Base-by-base conservation (phyloP, 2,888 invertebrate genomes). In the Drosophila peninsularis region DNA sequence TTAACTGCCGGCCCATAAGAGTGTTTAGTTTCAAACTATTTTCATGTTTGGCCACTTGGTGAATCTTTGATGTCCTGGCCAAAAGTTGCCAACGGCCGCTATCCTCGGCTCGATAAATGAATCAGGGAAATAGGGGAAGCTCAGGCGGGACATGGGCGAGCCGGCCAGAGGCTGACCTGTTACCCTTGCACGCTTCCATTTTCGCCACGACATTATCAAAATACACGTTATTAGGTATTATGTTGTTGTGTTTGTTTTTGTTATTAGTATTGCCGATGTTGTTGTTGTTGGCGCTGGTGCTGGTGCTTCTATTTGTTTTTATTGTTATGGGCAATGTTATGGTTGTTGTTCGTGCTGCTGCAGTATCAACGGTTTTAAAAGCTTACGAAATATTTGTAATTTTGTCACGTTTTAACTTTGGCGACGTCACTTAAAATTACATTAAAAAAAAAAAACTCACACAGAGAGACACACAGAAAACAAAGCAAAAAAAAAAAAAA, bases 381-480 rank as follows among this genome's bases (percentile, higher is more conserved):
- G 84, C 82, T 81, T 78, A 83, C 75, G 66, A 71, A 80, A 86
- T 87, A 86, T 82, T 85, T 83, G 81, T 77, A 86, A 81, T 86
- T 86, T 86, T 79, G 87, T 88, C 85, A 85, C 88, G 85, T 86
- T 81, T 79, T 75, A 73, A 79, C 84, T 81, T 86, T 88, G 84
- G 75, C 88, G 75, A 80, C 86, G 81, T 81, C 80, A 86, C 89
- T 88, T 83, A 88, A 80, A 85, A 80, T 71, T 71, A 78, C 78
- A 82, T 80, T 80, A 67, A 77, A 75, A 63, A 62, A 64, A 62
- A 61, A 61, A 58, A 58, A 44, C 27, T n/a, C 45, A 36, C 32
- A 50, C 32, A 50, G 21, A 34, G 19, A n/a, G n/a, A n/a, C 41
- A 27, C 6, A 19, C 19, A 14, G 10, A 32, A 24, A 61, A 42